Conservation (phyloP, 2,113 vertebrate species). For the Myrmecophaga tridactyla region DNA sequence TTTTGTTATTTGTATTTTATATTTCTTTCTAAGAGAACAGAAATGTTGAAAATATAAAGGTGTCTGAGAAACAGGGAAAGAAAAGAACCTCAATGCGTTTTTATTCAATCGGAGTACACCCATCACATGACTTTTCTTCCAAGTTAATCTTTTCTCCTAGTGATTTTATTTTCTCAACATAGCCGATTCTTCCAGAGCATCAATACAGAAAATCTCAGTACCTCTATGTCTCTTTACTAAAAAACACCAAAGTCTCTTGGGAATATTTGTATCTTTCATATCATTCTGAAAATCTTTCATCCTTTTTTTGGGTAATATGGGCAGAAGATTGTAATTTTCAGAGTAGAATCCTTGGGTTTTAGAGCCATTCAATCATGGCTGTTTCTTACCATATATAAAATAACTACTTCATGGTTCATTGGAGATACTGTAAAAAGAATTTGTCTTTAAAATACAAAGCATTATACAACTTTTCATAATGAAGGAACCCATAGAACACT, state of each 20-base stretch:
- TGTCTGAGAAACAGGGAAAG: background rate
- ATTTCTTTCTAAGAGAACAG: slow-evolving; percentile 75
- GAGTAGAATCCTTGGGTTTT: background rate
- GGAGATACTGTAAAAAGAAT: background rate
- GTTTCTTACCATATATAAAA: background rate
- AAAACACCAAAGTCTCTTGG: background rate
- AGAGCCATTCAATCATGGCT: rapidly evolving
- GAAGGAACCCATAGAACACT: rapidly evolving
- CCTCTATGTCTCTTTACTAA: background rate
- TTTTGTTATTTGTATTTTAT: slow-evolving; percentile 68
- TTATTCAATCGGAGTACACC: background rate
- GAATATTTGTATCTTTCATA: background rate
- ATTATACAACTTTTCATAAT: background rate
- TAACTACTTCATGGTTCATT: background rate
- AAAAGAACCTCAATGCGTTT: background rate
- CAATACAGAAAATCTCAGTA: too few relatives aligned
- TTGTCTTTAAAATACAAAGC: background rate
- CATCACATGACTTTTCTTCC: background rate
- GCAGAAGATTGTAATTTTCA: background rate
- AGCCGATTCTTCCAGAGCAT: background rate
- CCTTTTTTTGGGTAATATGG: rapidly evolving
- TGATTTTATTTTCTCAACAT: background rate
- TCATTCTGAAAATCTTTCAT: background rate
- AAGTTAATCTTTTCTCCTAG: background rate
- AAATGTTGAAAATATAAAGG: slow-evolving; percentile 71